phyloP scores from a whole-genome alignment of 2,888 invertebrate genomes.

The Pristionchus fissidentatus region DNA sequence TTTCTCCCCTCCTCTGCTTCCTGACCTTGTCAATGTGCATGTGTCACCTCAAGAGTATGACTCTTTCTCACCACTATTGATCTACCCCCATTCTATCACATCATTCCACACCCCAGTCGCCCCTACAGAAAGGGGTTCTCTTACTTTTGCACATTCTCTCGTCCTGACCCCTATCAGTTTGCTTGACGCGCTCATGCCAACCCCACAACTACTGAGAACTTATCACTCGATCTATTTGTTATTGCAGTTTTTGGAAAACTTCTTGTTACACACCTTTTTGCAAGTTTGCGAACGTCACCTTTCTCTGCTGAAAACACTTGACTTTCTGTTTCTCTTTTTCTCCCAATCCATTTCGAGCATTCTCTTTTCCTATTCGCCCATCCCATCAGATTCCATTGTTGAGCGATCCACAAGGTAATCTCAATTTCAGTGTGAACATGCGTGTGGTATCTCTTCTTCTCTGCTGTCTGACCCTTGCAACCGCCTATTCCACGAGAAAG shows the following conservation, averaged over 20 bases:
- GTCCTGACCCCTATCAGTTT: too few species aligned
- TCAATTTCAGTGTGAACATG: background rate
- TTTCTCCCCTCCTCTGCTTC: background rate
- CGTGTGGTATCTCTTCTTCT: background rate
- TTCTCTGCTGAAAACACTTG: background rate
- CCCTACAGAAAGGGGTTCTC: background rate
- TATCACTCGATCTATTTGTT: too few species aligned
- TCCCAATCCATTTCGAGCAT: too few species aligned
- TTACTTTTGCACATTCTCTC: background rate
- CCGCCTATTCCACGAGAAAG: background rate
- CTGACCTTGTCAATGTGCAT: slow-evolving; percentile 29
- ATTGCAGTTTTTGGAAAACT: background rate
- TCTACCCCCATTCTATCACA: background rate
- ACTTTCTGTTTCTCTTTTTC: background rate
- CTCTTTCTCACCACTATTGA: too few species aligned
- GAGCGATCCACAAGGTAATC: background rate
- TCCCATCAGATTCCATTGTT: too few species aligned
- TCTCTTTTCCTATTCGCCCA: background rate
- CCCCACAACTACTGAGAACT: too few species aligned
- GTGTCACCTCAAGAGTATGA: slow-evolving; percentile 28
- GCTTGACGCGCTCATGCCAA: too few species aligned
- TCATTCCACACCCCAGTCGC: background rate
- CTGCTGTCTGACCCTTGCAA: slow-evolving; percentile 10
- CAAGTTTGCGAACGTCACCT: background rate
- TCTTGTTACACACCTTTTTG: background rate